These are phyloP conservation scores for Labeo rohita DNA, from an alignment of 2,113 vertebrate species.

Conservation along the genomic window DNA sequence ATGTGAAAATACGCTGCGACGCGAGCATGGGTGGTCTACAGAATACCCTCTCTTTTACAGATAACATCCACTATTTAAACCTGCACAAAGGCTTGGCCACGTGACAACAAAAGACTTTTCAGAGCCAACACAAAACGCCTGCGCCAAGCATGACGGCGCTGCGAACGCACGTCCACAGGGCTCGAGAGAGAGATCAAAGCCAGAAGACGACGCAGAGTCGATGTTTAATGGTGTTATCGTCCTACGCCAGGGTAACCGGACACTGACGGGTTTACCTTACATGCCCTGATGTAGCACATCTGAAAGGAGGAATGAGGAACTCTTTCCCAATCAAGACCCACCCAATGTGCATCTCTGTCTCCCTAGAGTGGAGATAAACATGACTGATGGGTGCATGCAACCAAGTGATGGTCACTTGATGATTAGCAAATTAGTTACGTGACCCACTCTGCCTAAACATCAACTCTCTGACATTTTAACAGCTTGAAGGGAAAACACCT, in stretches of 20 bases:
- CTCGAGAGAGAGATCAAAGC: neutral
- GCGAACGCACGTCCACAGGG: neutral
- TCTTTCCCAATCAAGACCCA: neutral
- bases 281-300: neutral
- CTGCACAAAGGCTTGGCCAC: slow-evolving; percentile 51
- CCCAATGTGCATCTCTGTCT: neutral
- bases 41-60: slow-evolving; percentile 35
- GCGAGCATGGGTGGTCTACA: slow-evolving; percentile 35
- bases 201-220: neutral
- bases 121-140: slow-evolving; percentile 42
- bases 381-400: neutral
- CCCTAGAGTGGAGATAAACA: neutral
- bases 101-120: slow-evolving; percentile 55
- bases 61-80: slow-evolving; percentile 48
- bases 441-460: slow-evolving; percentile 5
- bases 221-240: neutral
- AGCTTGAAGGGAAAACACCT: neutral
- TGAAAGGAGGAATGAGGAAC: neutral
- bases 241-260: neutral
- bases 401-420: slow-evolving; percentile 18
- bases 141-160: neutral
- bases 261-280: neutral
- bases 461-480: neutral
- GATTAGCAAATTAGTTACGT: neutral
- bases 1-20: slow-evolving; percentile 7